Conservation (phyloP, 2,888 invertebrate species). For the Tetanocera ferruginea region DNA sequence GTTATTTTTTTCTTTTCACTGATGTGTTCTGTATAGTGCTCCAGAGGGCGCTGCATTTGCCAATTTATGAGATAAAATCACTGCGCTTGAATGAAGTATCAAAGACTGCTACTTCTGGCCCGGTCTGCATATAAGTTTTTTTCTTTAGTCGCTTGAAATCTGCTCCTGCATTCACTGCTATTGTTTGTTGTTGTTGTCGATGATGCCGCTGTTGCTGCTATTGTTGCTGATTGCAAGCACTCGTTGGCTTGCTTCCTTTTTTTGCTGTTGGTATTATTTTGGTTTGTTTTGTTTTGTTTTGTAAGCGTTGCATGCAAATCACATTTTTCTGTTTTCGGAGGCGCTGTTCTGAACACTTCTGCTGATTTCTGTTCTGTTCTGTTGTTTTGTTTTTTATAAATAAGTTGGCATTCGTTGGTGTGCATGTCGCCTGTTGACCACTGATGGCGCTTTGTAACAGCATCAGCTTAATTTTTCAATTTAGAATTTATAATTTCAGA, state of each 20-base stretch:
- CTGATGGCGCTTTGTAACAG: background rate
- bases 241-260: background rate
- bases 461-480: background rate
- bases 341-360: slow-evolving; percentile 35
- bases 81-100: slow-evolving; percentile 6
- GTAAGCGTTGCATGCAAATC: slow-evolving; percentile 44
- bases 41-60: slow-evolving; percentile 41
- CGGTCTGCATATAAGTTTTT: background rate
- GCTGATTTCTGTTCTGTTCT: slow-evolving; percentile 1
- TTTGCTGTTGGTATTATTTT: background rate
- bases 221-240: background rate
- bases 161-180: background rate
- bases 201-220: background rate
- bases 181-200: background rate
- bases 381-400: background rate
- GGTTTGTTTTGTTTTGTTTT: background rate
- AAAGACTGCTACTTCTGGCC: slow-evolving; percentile 8
- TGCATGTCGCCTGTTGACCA: background rate
- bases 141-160: slow-evolving; percentile 13
- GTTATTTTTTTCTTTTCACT: slow-evolving; percentile 13
- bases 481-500: background rate
- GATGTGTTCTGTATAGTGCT: slow-evolving; percentile 14
- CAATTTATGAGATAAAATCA: slow-evolving; percentile 51
- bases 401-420: no score
- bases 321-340: slow-evolving; percentile 39